phyloP scores from a whole-genome alignment of 2,113 vertebrate species.

The Boleophthalmus pectinirostris region DNA sequence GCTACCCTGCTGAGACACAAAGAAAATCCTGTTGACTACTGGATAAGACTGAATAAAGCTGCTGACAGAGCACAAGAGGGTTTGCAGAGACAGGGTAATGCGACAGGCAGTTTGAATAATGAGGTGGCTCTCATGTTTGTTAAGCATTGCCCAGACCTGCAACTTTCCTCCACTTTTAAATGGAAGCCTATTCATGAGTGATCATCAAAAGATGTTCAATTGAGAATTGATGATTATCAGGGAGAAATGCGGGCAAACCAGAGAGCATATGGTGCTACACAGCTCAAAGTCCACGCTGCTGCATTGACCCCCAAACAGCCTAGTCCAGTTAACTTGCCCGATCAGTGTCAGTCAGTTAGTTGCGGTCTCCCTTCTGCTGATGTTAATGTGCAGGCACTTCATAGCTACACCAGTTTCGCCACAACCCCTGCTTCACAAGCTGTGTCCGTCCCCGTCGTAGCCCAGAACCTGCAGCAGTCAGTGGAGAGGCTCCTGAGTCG shows the following conservation, averaged over 20 bases:
- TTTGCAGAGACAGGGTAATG: neutral
- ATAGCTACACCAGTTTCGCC: no score
- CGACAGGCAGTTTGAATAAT: neutral
- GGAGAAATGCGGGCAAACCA: constrained; percentile 19
- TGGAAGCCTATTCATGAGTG: constrained; percentile 16
- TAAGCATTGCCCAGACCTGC: constrained; percentile 8
- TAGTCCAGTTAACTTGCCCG: no score
- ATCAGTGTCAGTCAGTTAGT: no score
- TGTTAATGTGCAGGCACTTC: no score
- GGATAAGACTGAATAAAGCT: neutral
- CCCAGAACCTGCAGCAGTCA: constrained; percentile 5
- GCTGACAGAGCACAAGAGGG: neutral
- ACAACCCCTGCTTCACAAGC: no score
- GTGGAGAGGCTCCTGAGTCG: constrained; percentile 3
- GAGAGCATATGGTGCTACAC: neutral
- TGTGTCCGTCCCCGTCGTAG: neutral
- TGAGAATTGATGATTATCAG: constrained; percentile 19
- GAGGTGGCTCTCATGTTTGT: constrained; percentile 22
- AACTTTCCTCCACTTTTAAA: neutral
- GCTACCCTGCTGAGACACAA: neutral
- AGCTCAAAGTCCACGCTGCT: neutral
- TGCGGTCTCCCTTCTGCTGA: no score
- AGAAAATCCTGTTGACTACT: neutral
- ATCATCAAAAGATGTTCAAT: constrained; percentile 12
- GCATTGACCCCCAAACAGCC: neutral